Evolutionary conservation across 2,888 invertebrate genomes (phyloP), one percentile per base, ranked within the genome.

Genomic region (Prosapia bicincta): DNA sequence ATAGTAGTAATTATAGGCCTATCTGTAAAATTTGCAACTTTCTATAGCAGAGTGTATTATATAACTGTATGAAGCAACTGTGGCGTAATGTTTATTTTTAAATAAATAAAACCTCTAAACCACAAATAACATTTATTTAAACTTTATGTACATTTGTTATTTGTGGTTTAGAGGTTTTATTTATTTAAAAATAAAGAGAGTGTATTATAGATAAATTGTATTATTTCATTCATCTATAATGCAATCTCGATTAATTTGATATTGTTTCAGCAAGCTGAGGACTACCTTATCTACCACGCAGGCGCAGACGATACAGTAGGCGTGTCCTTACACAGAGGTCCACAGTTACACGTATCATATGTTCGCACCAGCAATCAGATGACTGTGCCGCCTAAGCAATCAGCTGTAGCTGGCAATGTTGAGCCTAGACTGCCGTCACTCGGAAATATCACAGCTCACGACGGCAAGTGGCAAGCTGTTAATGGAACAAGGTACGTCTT

Each of bases 391-490:
- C 23, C 30, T 32, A 20, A n/a, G 7, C 65, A 26, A 20, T n/a
- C 54, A 3, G 1, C 54, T 10, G 54, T 54, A 9, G 54, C 54
- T 3, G 54, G 54, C n/a, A 54, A 54, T 54, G 54, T 54, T 1
- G 54, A 54, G 54, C n/a, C 54, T 1, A 10, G 54, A 1, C 83
- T 90, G 79, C 90, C 90, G 28, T 87, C 87, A 80, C 89, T 91
- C 80, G 88, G 89, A 80, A 91, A 90, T 84, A 87, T 89, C 68
- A 87, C 89, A 80, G 89, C 93, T 78, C 89, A 88, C 74, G 92
- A 93, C 83, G 94, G 93, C 43, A 89, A 90, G 78, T 95, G 95
- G 95, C 92, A 94, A 84, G 89, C 89, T 66, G 92, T 93, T 66
- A 89, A 90, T 67, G 91, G 92, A 76, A 92, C 92, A 76, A 90